Base-by-base conservation (phyloP, 2,888 invertebrate genomes). In the Thumatha senex region DNA sequence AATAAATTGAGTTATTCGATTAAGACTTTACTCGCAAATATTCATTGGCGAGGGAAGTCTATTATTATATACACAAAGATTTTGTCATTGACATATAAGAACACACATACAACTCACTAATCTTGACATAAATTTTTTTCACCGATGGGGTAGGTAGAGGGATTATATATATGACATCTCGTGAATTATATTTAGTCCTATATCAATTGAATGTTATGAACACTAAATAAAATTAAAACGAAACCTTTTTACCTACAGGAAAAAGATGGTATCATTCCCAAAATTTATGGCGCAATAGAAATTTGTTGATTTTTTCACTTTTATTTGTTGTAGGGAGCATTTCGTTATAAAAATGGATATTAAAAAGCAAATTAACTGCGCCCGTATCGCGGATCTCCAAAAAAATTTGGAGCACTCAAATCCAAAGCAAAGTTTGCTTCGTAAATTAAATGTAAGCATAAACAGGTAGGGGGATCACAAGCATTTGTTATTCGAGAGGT, bases 401-500 rank as follows among this genome's bases (percentile, higher is more conserved):
- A 58, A 58, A 71, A 64, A 55, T 54, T 61, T 46, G 53, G 56
- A 52, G 54, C 64, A 54, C 49, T 56, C 64, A 55, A 54, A 61
- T 41, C 54, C 38, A 72, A 70, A 57, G 63, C 70, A 73, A 81
- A 78, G 73, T 75, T 70, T 59, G 60, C 66, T 74, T 64, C 68
- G 73, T 72, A 85, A 84, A 85, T 86, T 84, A 84, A 86, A 86
- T 82, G 80, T 80, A 83, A 83, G 79, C 80, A 74, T 62, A 59
- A 63, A 63, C 63, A 66, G 71, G 56, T 58, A 67, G 66, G 67
- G 33, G 31, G 36, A 14, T 44, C 64, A 68, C 7, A 31, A 34
- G 14, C 66, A 68, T 69, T 30, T 45, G 44, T 44, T 44, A 12
- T 46, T 29, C 8, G n/a, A 29, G 15, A 42, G 43, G 31, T 66